Evolutionary conservation across 2,113 vertebrate species (phyloP), one percentile per base, ranked within the genome.

Genomic region (Osmerus mordax): DNA sequence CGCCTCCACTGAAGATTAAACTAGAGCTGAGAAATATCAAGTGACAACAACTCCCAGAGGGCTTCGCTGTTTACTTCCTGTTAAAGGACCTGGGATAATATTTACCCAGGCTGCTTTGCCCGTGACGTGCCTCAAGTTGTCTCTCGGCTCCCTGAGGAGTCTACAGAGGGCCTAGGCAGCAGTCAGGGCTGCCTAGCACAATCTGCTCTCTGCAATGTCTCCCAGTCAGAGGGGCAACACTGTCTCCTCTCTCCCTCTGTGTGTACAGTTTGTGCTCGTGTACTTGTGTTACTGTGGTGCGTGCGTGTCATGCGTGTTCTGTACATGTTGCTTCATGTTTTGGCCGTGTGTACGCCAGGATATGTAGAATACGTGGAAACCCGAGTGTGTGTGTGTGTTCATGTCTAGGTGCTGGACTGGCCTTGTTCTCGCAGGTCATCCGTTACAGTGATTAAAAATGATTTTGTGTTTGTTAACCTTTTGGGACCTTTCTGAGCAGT

Each of bases 21-120:
- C 62, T 67, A 58, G 19, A 11, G 51, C 60, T 78, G 77, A 81
- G 76, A 67, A 84, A 83, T 84, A 83, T 83, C 60, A 70, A 72
- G 71, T 72, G 78, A 83, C 80, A 85, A 73, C 60, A 13, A 9
- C 61, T 18, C 28, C 61, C 61, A 32, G 74, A 76, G 74, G 80
- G 74, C 12, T 13, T 60, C 65, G 51, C 68, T 85, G 82, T 87
- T 82, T 74, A 81, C 69, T 58, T 79, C 54, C 73, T 78, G 75
- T 81, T 83, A 71, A 85, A 86, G 71, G 61, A 77, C 69, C 65
- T 77, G 54, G 59, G 72, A 81, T 84, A 89, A 89, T 90, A 86
- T 91, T 91, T 91, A 86, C 81, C 76, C 80, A 78, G 81, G 69
- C 81, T 75, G 79, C 58, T 78, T 82, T 71, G 79, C 60, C 64